Percentiles rank a stretch among this genome's conserved stretches.
Conservation (phyloP, 2,888 invertebrate species). For the Sussaba pulchella region DNA sequence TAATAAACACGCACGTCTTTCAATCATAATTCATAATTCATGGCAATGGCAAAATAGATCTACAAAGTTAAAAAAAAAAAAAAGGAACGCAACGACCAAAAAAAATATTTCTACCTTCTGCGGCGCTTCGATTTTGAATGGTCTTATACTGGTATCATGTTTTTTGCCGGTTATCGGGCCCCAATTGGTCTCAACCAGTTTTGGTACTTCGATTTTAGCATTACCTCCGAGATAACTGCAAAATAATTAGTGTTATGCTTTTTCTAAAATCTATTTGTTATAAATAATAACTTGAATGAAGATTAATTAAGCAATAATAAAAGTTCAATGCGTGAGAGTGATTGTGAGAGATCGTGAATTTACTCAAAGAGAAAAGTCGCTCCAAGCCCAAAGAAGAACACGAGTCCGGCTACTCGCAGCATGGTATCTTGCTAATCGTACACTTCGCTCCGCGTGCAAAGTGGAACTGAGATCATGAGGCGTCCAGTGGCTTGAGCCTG, state of each 20-base stretch:
- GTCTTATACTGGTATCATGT: conserved; percentile 86
- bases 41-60: not conserved
- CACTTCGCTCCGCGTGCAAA: conserved; percentile 15
- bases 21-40: too few species aligned
- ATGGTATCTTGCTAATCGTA: not conserved
- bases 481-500: too few species aligned
- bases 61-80: conserved; percentile 10
- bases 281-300: too few species aligned
- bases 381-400: conserved; percentile 49
- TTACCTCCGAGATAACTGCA: conserved; percentile 40
- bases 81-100: too few species aligned
- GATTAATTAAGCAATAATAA: too few species aligned
- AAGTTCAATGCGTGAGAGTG: not conserved
- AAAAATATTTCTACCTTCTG: conserved; percentile 88
- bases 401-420: conserved; percentile 57
- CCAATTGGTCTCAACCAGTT: conserved; percentile 86
- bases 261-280: too few species aligned
- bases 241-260: too few species aligned
- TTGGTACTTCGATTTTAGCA: conserved; percentile 66
- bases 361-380: conserved; percentile 55
- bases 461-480: conserved; percentile 50
- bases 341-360: conserved; percentile 13
- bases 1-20: not conserved
- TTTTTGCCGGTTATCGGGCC: conserved; percentile 84
- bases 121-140: conserved; percentile 87